Base-by-base conservation (phyloP, 2,797 vertebrate genomes). In the Protosalanx chinensis region DNA sequence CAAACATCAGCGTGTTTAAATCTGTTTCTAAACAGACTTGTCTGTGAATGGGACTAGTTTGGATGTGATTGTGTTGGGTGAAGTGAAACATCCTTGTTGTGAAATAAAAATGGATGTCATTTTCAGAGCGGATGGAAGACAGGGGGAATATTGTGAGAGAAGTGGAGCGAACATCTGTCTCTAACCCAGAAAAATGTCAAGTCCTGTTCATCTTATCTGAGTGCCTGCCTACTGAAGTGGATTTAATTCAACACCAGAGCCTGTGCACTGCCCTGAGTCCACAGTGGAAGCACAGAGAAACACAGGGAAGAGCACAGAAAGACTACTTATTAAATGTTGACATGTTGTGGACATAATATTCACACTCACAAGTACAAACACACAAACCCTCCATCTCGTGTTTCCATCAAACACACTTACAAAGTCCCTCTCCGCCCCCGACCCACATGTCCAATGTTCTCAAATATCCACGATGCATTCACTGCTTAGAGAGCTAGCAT, bases 191-290 rank as follows among this genome's bases (percentile, higher is more conserved):
- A 86, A 41, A 88, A 90, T 72, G 88, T 88, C 90, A 88, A 79
- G 71, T 90, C 82, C 79, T 86, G 83, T 92, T 92, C 88, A 88
- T 89, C 81, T 87, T 85, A 86, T 91, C 82, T 85, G 81, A 89
- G 82, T 72, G 80, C 77, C 82, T 88, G 89, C 87, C 76, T 82
- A 73, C 84, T 89, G 88, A 89, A 79, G 70, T 86, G 86, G 71
- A 87, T 85, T 89, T 89, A 82, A 90, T 89, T 86, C 84, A 73
- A 86, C 77, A 88, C 86, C 81, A 85, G 82, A 32, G 18, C 58
- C 77, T n/a, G 74, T 70, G 74, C 70, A 71, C 65, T 75, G 76
- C 74, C 60, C 79, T 81, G 76, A 63, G 70, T 80, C 76, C 79
- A 56, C 51, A 16, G 51, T 56, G 6, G 4, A 6, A 16, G 18